Conservation (phyloP, 2,113 vertebrate species). For the Romanogobio albipinnatus region DNA sequence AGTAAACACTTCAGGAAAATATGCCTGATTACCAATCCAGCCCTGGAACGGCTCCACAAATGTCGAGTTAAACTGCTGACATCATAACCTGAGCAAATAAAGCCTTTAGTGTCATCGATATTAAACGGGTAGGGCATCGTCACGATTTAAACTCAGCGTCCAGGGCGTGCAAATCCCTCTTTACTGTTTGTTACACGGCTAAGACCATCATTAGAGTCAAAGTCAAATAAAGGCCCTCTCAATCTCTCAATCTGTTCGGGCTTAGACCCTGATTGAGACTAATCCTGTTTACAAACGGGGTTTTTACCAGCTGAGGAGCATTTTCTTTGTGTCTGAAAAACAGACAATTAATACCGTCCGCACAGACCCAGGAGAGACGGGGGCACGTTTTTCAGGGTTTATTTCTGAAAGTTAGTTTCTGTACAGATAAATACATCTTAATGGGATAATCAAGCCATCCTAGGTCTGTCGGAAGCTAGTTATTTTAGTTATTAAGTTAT, state of each 20-base stretch:
- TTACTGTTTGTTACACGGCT: constrained; percentile 28
- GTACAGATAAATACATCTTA: neutral
- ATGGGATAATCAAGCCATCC: too few relatives aligned
- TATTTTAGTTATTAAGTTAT: too few relatives aligned
- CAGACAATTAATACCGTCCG: constrained; percentile 38
- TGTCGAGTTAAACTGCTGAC: neutral
- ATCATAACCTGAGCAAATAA: neutral
- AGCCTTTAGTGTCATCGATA: neutral
- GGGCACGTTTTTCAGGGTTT: neutral
- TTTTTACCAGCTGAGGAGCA: constrained; percentile 10
- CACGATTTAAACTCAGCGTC: neutral
- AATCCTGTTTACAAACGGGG: constrained; percentile 71
- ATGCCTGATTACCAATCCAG: too few relatives aligned
- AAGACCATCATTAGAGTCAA: constrained; percentile 50
- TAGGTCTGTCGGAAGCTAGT: too few relatives aligned
- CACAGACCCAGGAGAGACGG: too few relatives aligned
- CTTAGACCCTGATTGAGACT: constrained; percentile 72
- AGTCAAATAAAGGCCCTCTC: constrained; percentile 56
- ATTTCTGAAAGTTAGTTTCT: neutral
- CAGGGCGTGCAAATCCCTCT: constrained; percentile 7
- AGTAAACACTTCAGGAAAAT: too few relatives aligned
- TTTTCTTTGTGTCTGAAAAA: constrained; percentile 71
- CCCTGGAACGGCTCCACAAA: neutral
- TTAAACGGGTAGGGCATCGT: neutral
- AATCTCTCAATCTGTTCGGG: constrained; percentile 72